A percentile compares a stretch with the other conserved stretches of the same genome.
phyloP scores from a whole-genome alignment of 2,888 invertebrate species.

The Oscheius sp. region DNA sequence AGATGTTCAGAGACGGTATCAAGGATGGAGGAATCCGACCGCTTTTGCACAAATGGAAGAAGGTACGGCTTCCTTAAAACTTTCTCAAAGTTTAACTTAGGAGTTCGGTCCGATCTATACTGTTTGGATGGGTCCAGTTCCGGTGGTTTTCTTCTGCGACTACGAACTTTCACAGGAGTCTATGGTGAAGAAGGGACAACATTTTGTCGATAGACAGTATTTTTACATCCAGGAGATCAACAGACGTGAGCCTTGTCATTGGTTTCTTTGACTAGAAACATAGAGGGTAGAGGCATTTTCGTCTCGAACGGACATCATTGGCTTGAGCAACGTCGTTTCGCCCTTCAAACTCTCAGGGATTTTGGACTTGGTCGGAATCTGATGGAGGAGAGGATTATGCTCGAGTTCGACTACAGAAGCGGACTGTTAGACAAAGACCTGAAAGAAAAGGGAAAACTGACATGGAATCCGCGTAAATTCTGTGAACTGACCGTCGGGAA shows the following conservation, averaged over 20 bases:
- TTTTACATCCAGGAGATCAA: conserved; percentile 7
- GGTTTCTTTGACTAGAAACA: neutral
- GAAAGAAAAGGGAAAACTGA: neutral
- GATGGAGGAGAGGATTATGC: conserved; percentile 28
- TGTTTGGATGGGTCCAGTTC: conserved; percentile 18
- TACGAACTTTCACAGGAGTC: conserved; percentile 8
- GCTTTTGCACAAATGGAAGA: conserved; percentile 13
- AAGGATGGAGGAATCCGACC: neutral
- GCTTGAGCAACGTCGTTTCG: conserved; percentile 27
- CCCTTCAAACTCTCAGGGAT: conserved; percentile 27
- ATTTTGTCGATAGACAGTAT: conserved; percentile 8
- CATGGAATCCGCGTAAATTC: conserved; percentile 9
- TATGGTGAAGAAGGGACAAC: conserved; percentile 11
- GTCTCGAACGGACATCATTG: conserved; percentile 21
- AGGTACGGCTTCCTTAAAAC: neutral
- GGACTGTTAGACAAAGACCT: neutral
- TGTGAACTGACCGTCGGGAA: conserved; percentile 24
- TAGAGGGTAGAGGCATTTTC: conserved; percentile 24
- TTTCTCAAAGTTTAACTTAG: neutral
- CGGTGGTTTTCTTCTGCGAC: neutral
- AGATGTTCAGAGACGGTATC: neutral
- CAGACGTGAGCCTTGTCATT: neutral
- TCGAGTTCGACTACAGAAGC: conserved; percentile 24
- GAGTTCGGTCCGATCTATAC: conserved; percentile 15
- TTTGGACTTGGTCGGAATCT: conserved; percentile 28